Percentiles rank a stretch among this genome's conserved stretches.
Conservation (phyloP, 2,113 vertebrate genomes). For the Herpailurus yagouaroundi region DNA sequence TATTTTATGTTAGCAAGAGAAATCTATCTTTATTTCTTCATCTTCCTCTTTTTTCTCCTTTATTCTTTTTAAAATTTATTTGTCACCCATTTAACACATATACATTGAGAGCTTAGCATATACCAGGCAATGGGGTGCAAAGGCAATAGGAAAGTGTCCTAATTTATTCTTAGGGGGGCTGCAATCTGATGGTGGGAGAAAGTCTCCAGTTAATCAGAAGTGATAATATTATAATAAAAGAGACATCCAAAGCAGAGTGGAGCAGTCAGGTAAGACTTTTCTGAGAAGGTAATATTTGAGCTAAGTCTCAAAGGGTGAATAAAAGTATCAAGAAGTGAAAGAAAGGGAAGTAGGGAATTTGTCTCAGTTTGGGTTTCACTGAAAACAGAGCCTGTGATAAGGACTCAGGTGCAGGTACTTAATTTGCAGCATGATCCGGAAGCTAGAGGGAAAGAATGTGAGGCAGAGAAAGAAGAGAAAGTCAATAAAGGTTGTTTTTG, state of each 20-base stretch:
- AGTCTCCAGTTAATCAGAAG: neutral
- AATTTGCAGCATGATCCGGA: neutral
- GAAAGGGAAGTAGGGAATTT: neutral
- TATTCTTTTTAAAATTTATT: neutral
- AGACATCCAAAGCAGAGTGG: neutral
- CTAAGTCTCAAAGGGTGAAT: constrained; percentile 19
- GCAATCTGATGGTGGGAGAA: neutral
- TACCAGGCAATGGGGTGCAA: neutral
- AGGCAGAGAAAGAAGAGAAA: neutral
- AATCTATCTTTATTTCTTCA: neutral
- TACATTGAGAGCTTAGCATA: neutral
- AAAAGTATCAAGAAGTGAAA: neutral
- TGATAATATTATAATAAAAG: neutral
- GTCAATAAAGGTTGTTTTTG: neutral
- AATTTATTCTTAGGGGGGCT: neutral
- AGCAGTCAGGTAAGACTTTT: neutral
- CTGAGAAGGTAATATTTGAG: neutral
- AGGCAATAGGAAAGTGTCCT: neutral
- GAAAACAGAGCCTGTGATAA: neutral
- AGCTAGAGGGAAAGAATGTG: neutral
- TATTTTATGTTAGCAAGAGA: neutral
- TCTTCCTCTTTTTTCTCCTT: neutral
- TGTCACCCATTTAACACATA: neutral
- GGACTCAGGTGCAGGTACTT: neutral
- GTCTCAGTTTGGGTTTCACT: neutral